Base-by-base conservation (phyloP, 1,140 invertebrate genomes). In the Bemisia tabaci region DNA sequence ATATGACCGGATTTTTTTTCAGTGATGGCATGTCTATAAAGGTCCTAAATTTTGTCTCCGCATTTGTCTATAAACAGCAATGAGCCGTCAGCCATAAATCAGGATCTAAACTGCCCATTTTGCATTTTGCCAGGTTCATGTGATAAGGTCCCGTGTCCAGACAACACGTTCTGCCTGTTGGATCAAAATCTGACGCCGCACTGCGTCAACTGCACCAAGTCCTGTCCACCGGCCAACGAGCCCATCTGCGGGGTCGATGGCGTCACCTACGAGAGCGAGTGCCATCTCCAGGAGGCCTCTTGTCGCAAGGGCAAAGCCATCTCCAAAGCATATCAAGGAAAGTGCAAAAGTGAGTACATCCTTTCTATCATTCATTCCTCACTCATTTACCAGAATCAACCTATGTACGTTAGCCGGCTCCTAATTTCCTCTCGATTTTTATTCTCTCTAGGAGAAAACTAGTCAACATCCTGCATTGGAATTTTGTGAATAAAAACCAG, bases 181-280 rank as follows among this genome's bases (percentile, higher is more conserved):
- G 92, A 94, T 79, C 89, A 92, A 74, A 90, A 92, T 77, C 80
- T 88, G 75, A 87, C 83, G 68, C 87, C 90, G 22, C 90, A 93
- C 74, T 93, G 90, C 78, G 89, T 92, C 65, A 82, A 83, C 68
- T 93, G 91, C 77, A 78, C 82, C 63, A 83, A 85, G 62, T 83
- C 83, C 71, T 91, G 89, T 77, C 79, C 81, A 64, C 73, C 79
- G 59, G 74, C 76, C 68, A 70, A 71, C n/a, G 76, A 83, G 72
- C 83, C 84, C 59, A 87, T 95, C 12, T 95, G 92, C 79, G 94
- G 91, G 1, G 85, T 86, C 48, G 91, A 95, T 79, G 91, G 90
- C 22, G 80, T 86, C 68, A 94, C 92, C 26, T 95, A 95, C 79
- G 84, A 84, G 67, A 92, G 89, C 76, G 82, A 87, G 67, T 95